Base-by-base conservation (phyloP, 2,888 invertebrate species). In the Phengaris alcon region DNA sequence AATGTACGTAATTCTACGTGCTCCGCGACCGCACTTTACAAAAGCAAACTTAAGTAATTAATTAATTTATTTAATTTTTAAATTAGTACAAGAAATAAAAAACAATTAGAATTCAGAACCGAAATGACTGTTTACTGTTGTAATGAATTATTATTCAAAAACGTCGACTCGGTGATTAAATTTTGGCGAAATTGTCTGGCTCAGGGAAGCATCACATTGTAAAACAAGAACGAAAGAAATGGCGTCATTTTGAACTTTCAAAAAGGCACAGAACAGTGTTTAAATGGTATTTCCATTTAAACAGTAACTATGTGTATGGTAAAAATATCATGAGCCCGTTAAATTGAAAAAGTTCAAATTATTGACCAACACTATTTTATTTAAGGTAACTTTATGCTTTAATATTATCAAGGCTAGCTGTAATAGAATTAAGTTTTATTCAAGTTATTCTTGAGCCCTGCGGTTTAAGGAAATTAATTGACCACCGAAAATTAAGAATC, bases 331-430 rank as follows among this genome's bases (percentile, higher is more conserved):
- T 9, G 59, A 22, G 59, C 15, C 15, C 8, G 8, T 64, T 64
- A 4, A 52, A 52, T 52, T 52, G 52, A 64, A 35, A 44, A 64
- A 35, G 15, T 64, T 64, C 10, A 64, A 64, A 64, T 64, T 9
- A 52, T 52, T 52, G 64, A 64, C 64, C 64, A 64, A 64, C 35
- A 35, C 35, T 64, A 64, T 22, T 22, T 22, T 22, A 12, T 64
- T 64, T 44, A 64, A 44, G 64, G 35, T 35, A 64, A 64, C 9
- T 52, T 35, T 64, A 35, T 64, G 64, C 64, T 64, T 64, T 64
- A 59, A 22, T 22, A 12, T 64, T 64, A 6, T 64, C 64, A 64
- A 64, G 64, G 12, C 64, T 64, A 64, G 13, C 44, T 64, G 35
- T 44, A 13, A 64, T 6, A 12, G 6, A 22, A 15, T 57, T 9